phyloP scores from a whole-genome alignment of 2,888 invertebrate species.

The Drosophila pseudotakahashii region DNA sequence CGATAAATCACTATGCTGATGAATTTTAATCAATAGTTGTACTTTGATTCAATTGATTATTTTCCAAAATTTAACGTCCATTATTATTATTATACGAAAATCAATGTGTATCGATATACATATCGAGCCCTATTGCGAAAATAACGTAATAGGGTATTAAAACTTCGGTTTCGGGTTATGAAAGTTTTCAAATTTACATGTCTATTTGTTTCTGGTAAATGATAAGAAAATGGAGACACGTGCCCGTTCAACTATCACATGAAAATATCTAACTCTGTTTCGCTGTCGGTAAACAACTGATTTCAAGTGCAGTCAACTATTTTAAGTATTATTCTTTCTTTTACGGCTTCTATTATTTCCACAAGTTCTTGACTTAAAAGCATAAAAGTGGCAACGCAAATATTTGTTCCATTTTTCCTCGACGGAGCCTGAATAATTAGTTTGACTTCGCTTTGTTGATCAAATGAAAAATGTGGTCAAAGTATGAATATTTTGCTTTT shows the following conservation, averaged over 20 bases:
- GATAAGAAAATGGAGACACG: neutral
- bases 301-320: constrained; percentile 33
- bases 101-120: too few relatives aligned
- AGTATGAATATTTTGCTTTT: neutral
- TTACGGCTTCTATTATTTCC: constrained; percentile 1
- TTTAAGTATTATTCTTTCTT: constrained; percentile 12
- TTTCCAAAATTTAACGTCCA: neutral
- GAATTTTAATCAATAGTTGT: neutral
- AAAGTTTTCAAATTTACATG: neutral
- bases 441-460: neutral
- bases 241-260: constrained; percentile 23
- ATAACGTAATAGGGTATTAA: too few relatives aligned
- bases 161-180: too few relatives aligned
- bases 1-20: neutral
- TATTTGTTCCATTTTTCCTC: neutral
- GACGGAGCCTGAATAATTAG: neutral
- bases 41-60: neutral
- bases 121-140: too few relatives aligned
- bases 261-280: constrained; percentile 8
- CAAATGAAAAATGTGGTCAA: neutral
- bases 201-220: neutral
- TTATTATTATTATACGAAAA: too few relatives aligned
- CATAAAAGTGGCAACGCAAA: neutral
- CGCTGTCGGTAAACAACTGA: constrained; percentile 32
- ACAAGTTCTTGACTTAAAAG: constrained; percentile 11